These are phyloP conservation scores for Procambarus clarkii DNA, from an alignment of 1,140 invertebrate species.

Conservation along the genomic window DNA sequence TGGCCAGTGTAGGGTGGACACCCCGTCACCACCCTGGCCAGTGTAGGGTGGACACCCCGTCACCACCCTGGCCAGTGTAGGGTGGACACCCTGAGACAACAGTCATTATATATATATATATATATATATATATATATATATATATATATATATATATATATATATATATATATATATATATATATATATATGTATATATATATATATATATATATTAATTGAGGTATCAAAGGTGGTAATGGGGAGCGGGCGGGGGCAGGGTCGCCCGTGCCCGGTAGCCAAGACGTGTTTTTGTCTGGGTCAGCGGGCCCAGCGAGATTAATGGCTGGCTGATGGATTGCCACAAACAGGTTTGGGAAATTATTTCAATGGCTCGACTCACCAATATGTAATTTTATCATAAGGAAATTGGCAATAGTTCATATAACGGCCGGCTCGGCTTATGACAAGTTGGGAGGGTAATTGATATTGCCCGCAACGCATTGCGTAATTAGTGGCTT, in stretches of 20 bases:
- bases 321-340: neutral
- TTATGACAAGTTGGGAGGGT: neutral
- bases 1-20: too few relatives aligned
- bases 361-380: neutral
- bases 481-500: too few relatives aligned
- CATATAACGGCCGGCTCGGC: neutral
- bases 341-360: neutral
- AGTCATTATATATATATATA: too few relatives aligned
- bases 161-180: too few relatives aligned
- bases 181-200: too few relatives aligned
- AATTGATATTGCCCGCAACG: conserved; percentile 5
- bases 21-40: too few relatives aligned
- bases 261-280: neutral
- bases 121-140: too few relatives aligned
- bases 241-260: too few relatives aligned
- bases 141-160: too few relatives aligned
- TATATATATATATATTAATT: neutral
- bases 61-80: too few relatives aligned
- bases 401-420: neutral
- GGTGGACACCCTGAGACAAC: too few relatives aligned
- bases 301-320: neutral
- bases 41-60: too few relatives aligned
- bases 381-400: neutral
- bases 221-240: neutral
- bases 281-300: neutral